Conservation (phyloP, 2,113 vertebrate species). For the Prochilodus magdalenae region DNA sequence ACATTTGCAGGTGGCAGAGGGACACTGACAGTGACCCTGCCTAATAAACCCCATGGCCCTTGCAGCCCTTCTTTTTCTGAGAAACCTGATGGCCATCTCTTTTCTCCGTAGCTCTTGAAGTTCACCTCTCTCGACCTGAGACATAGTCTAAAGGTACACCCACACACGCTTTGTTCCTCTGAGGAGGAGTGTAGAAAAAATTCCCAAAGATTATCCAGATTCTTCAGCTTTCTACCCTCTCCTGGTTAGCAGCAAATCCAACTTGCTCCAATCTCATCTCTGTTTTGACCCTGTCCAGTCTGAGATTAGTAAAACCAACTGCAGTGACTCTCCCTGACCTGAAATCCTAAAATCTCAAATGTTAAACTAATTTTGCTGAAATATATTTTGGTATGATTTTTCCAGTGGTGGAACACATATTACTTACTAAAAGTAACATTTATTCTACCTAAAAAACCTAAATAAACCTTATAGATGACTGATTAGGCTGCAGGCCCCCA, state of each 20-base stretch:
- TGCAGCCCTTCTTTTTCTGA: conserved; percentile 10
- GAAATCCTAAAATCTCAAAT: too few relatives aligned
- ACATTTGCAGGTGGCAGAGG: conserved; percentile 40
- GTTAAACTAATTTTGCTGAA: too few relatives aligned
- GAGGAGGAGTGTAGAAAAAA: neutral
- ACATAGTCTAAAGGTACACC: neutral
- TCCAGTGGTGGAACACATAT: too few relatives aligned
- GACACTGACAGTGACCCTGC: conserved; percentile 7
- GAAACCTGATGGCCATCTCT: neutral
- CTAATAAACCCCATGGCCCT: conserved; percentile 15
- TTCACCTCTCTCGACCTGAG: neutral
- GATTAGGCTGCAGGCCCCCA: too few relatives aligned
- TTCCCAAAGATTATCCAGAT: neutral
- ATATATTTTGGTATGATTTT: too few relatives aligned
- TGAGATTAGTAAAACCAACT: too few relatives aligned
- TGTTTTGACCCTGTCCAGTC: neutral
- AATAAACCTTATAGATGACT: too few relatives aligned
- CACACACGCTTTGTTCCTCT: neutral
- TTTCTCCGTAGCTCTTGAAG: conserved; percentile 24
- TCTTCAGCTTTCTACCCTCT: neutral
- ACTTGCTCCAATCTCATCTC: too few relatives aligned
- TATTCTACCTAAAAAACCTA: too few relatives aligned
- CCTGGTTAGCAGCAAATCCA: neutral
- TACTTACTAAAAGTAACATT: too few relatives aligned
- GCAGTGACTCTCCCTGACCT: too few relatives aligned